A percentile compares a stretch with the other conserved stretches of the same genome.
These are phyloP conservation scores for Papilio protenor DNA, from an alignment of 2,888 invertebrate species.

Conservation along the genomic window DNA sequence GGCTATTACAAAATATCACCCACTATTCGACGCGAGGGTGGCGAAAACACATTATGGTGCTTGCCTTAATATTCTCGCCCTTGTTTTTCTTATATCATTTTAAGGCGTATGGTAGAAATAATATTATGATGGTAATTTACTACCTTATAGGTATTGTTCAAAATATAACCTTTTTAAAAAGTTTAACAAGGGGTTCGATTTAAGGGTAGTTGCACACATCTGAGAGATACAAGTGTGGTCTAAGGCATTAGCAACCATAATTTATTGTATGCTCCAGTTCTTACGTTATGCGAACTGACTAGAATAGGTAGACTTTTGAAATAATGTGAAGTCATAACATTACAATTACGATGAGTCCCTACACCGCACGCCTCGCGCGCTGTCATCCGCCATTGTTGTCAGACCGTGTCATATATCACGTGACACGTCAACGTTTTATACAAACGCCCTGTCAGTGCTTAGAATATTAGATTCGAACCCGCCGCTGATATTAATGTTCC, in stretches of 20 bases:
- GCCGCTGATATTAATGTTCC: constrained; percentile 38
- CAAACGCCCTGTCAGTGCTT: constrained; percentile 62
- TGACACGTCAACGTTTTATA: constrained; percentile 66
- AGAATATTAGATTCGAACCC: constrained; percentile 46
- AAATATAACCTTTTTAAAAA: background rate
- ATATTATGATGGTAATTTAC: background rate
- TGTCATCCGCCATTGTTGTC: constrained; percentile 74
- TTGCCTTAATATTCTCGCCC: constrained; percentile 34
- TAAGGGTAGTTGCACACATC: background rate
- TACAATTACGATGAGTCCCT: constrained; percentile 71
- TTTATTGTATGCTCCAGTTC: background rate
- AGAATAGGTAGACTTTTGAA: constrained; percentile 49
- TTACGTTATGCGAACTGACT: background rate
- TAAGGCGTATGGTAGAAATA: constrained; percentile 17
- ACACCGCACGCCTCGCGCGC: constrained; percentile 63
- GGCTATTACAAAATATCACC: constrained; percentile 81
- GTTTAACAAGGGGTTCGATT: background rate
- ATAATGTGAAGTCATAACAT: constrained; percentile 81
- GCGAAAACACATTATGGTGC: constrained; percentile 55
- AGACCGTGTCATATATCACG: constrained; percentile 53
- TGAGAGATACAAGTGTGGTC: background rate
- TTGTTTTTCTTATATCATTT: constrained; percentile 40
- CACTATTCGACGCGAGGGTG: constrained; percentile 64
- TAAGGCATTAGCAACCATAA: background rate
- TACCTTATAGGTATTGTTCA: background rate